Conservation (phyloP, 2,888 invertebrate genomes). For the Philonicus albiceps region DNA sequence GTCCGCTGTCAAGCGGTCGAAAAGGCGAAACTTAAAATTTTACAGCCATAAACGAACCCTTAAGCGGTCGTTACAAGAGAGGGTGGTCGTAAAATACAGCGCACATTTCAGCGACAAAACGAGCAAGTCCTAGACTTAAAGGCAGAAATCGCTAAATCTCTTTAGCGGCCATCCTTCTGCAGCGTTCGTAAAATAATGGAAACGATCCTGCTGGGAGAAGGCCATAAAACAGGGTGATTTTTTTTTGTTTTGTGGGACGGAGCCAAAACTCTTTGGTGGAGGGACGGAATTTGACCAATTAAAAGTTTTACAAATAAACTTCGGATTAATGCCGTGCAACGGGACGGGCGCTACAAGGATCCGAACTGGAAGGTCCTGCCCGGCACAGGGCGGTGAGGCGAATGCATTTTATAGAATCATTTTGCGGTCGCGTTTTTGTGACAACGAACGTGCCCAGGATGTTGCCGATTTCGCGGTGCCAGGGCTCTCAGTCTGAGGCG, state of each 20-base stretch:
- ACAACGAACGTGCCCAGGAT: not conserved
- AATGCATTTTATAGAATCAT: not conserved
- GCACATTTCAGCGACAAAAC: not conserved
- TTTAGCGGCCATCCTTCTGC: not conserved
- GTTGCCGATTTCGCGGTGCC: not conserved
- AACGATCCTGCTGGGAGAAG: not conserved
- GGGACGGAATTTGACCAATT: not conserved
- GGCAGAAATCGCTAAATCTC: not conserved
- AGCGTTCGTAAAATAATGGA: not conserved
- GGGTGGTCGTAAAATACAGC: not conserved
- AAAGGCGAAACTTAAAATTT: not conserved
- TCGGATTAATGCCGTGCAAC: not conserved
- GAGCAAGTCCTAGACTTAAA: not conserved
- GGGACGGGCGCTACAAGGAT: not conserved
- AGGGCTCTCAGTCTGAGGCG: not conserved
- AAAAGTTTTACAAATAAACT: not conserved
- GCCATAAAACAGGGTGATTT: not conserved
- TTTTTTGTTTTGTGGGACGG: not conserved
- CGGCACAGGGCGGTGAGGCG: not conserved
- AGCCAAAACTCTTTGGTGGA: not conserved
- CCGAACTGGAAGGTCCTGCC: not conserved
- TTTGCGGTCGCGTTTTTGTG: not conserved
- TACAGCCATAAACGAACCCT: not conserved
- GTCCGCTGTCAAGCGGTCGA: not conserved
- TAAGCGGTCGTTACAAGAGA: not conserved